phyloP scores from a whole-genome alignment of 2,888 invertebrate species.

The Netelia melanura region DNA sequence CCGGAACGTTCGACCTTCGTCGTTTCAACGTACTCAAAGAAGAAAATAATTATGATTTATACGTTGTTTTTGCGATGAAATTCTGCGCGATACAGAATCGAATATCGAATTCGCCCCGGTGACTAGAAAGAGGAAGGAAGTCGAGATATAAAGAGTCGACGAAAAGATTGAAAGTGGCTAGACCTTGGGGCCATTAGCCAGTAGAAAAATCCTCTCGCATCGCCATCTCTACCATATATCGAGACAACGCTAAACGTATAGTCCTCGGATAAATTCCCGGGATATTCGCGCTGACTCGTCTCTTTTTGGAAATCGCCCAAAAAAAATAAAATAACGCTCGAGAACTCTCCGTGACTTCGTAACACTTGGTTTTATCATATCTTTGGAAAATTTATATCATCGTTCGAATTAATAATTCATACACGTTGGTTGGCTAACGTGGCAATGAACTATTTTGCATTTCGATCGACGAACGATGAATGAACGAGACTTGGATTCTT shows the following conservation, averaged over 20 bases:
- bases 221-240: slow-evolving; percentile 1
- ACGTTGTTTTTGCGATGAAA: slow-evolving; percentile 3
- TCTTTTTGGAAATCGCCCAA: slow-evolving; percentile 2
- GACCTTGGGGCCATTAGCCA: slow-evolving; percentile 28
- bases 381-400: neutral
- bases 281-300: neutral
- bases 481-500: slow-evolving; percentile 29
- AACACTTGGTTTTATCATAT: neutral
- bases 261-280: neutral
- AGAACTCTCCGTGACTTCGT: neutral
- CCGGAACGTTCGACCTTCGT: slow-evolving; percentile 35
- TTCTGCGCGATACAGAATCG: neutral
- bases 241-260: neutral
- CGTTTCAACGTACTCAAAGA: slow-evolving; percentile 22
- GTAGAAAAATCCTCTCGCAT: neutral
- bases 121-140: neutral
- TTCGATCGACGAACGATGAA: slow-evolving; percentile 14
- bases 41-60: slow-evolving; percentile 53
- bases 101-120: slow-evolving; percentile 5
- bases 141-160: neutral
- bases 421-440: neutral
- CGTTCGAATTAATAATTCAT: neutral
- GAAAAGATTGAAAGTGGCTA: slow-evolving; percentile 46
- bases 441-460: neutral
- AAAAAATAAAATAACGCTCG: neutral